Conservation (phyloP, 1,140 invertebrate genomes). For the Gryon sp. region DNA sequence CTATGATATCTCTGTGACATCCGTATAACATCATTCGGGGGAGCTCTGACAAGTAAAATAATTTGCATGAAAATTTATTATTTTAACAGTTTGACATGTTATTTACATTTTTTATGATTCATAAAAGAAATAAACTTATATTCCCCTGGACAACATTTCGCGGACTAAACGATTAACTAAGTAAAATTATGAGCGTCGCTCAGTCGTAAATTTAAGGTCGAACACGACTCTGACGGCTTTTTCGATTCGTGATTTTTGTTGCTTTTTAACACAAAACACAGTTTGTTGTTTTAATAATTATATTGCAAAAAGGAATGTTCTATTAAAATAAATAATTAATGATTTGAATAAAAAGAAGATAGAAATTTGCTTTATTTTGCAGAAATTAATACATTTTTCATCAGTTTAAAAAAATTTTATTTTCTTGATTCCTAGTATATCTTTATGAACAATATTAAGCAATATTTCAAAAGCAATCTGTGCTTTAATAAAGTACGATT, state of each 20-base stretch:
- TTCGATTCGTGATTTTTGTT: conserved; percentile 57
- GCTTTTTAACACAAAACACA: conserved; percentile 44
- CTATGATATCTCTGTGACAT: too few relatives aligned
- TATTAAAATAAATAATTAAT: conserved; percentile 16
- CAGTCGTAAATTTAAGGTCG: conserved; percentile 67
- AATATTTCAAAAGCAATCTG: too few relatives aligned
- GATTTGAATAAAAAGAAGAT: too few relatives aligned
- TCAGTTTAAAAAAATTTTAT: too few relatives aligned
- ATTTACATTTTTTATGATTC: conserved; percentile 49
- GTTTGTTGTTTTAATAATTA: too few relatives aligned
- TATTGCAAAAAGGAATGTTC: too few relatives aligned
- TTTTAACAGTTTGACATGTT: conserved; percentile 12
- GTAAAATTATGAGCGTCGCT: conserved; percentile 65
- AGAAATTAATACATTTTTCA: too few relatives aligned
- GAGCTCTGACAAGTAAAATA: too few relatives aligned
- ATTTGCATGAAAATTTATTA: too few relatives aligned
- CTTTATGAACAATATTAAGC: too few relatives aligned
- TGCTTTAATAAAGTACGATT: conserved; percentile 2
- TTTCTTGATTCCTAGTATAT: too few relatives aligned
- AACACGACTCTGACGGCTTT: conserved; percentile 39
- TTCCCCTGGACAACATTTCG: conserved; percentile 41
- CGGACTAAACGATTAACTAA: conserved; percentile 39
- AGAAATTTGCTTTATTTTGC: too few relatives aligned
- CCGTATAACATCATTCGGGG: conserved; percentile 50
- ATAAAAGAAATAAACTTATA: conserved; percentile 50